Percentiles rank a stretch among this genome's conserved stretches.
These are phyloP conservation scores for Halcyon malimbica DNA, from an alignment of 2,113 vertebrate genomes.

Conservation along the genomic window DNA sequence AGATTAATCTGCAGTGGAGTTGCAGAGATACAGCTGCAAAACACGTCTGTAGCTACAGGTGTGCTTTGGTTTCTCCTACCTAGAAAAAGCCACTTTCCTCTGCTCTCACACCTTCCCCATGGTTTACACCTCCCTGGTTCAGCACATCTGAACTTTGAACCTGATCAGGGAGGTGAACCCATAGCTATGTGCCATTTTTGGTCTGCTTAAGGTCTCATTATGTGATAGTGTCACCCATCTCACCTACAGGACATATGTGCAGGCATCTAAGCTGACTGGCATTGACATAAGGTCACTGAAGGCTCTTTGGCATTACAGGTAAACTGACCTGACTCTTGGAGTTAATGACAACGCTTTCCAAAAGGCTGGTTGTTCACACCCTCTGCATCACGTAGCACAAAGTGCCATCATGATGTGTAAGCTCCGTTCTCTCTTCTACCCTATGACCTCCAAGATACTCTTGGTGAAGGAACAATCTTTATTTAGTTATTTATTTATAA, in stretches of 20 bases:
- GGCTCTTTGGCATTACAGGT: neutral
- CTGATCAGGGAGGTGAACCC: neutral
- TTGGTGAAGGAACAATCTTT: neutral
- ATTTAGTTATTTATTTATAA: neutral
- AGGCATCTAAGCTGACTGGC: neutral
- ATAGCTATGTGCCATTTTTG: fast-evolving
- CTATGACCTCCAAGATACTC: neutral
- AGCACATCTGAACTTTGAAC: fast-evolving
- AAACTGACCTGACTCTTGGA: neutral
- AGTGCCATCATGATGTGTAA: neutral
- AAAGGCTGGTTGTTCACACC: neutral
- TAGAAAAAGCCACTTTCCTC: neutral
- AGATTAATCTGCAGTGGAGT: neutral
- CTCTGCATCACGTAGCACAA: neutral
- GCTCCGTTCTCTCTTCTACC: neutral
- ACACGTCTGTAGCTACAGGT: neutral
- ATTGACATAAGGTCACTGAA: neutral
- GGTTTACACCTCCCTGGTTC: neutral
- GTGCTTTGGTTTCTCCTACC: neutral
- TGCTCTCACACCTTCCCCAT: neutral
- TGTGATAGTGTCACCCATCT: fast-evolving
- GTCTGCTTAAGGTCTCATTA: neutral
- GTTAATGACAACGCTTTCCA: neutral
- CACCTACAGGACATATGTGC: neutral
- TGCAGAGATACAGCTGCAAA: neutral